Conservation (phyloP, 2,113 vertebrate genomes). For the Rhea pennata region DNA sequence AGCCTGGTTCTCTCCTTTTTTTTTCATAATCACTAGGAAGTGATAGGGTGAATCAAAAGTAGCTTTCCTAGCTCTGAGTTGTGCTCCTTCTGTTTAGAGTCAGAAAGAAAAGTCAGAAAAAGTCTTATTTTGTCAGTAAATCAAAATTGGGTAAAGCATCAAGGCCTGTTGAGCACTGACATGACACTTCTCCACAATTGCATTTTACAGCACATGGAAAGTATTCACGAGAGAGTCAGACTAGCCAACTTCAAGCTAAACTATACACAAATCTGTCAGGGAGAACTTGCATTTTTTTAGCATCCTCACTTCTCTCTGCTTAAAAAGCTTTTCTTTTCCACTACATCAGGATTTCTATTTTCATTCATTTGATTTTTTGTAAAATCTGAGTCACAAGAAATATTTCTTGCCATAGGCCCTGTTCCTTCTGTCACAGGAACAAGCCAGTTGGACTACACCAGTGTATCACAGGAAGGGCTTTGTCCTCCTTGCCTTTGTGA, state of each 20-base stretch:
- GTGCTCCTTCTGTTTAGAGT: not conserved
- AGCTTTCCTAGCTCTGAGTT: conserved; percentile 11
- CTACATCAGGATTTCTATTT: not conserved
- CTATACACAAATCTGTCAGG: not conserved
- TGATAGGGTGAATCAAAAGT: not conserved
- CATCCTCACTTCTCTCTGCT: not conserved
- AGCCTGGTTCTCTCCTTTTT: not conserved
- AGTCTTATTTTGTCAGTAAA: not conserved
- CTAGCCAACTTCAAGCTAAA: not conserved
- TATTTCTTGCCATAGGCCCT: not conserved
- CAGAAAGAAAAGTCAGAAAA: not conserved
- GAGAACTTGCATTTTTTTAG: not conserved
- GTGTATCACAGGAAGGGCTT: not conserved
- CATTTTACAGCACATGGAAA: not conserved
- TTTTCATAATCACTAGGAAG: not conserved
- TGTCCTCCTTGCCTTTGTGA: not conserved
- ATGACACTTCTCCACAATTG: not conserved
- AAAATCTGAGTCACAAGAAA: not conserved
- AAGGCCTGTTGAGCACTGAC: not conserved
- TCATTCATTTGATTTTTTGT: not conserved
- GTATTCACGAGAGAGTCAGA: not conserved
- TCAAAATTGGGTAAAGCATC: not conserved
- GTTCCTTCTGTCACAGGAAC: not conserved
- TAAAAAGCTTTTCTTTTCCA: not conserved
- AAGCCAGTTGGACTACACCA: not conserved